A percentile compares a stretch with the other conserved stretches of the same genome.
Evolutionary conservation across 2,113 vertebrate genomes (phyloP).

Genomic region (Bos indicus): DNA sequence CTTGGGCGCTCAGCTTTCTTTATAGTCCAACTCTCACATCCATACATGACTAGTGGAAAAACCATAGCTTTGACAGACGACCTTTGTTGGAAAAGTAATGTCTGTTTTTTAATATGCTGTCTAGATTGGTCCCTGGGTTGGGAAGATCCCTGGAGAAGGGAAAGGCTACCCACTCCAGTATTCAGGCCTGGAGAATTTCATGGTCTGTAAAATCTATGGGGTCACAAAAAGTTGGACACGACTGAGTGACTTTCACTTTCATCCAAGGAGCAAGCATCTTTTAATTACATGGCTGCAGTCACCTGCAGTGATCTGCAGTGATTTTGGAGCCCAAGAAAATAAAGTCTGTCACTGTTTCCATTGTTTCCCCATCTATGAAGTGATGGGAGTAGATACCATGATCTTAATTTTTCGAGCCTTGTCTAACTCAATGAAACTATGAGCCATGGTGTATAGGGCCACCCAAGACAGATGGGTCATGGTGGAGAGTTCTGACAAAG

Average conservation of each 20-base stretch:
- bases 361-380: background rate
- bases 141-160: too few species aligned
- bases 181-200: too few species aligned
- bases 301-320: background rate
- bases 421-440: background rate
- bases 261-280: background rate
- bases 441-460: background rate
- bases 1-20: background rate
- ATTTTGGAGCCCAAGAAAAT: background rate
- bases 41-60: background rate
- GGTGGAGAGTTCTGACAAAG: background rate
- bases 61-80: background rate
- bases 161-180: too few species aligned
- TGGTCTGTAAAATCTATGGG: too few species aligned
- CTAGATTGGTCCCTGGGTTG: background rate
- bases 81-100: background rate
- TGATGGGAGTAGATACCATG: background rate
- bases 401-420: background rate
- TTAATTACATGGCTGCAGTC: background rate
- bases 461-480: fast-evolving
- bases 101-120: background rate
- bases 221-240: too few species aligned
- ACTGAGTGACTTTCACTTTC: too few species aligned
- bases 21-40: background rate
- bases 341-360: background rate